A percentile compares a stretch with the other conserved stretches of the same genome.
Conservation (phyloP, 2,113 vertebrate genomes). For the Centrocercus urophasianus region DNA sequence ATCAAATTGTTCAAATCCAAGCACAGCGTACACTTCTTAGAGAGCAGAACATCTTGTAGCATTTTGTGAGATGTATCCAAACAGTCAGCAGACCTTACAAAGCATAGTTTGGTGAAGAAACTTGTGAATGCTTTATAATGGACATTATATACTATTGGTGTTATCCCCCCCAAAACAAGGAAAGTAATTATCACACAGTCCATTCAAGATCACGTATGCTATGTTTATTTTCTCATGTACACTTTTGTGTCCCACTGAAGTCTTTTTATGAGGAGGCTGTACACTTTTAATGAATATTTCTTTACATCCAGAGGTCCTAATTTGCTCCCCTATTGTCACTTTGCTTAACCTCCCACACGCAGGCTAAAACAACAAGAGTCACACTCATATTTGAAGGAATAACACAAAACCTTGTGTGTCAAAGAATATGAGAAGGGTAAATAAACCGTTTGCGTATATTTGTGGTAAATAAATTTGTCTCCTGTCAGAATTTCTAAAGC, state of each 20-base stretch:
- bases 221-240: neutral
- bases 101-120: neutral
- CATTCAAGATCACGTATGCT: neutral
- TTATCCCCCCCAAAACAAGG: slow-evolving; percentile 4
- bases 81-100: neutral
- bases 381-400: neutral
- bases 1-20: neutral
- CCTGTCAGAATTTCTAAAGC: neutral
- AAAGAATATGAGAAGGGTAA: slow-evolving; percentile 3
- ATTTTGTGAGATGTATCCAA: neutral
- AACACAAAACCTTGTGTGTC: neutral
- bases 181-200: neutral
- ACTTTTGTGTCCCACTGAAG: neutral
- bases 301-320: neutral
- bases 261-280: neutral
- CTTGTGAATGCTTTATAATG: neutral
- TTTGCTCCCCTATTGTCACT: slow-evolving; percentile 8
- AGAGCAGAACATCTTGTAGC: neutral
- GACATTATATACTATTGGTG: neutral
- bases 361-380: neutral
- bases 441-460: neutral
- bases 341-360: slow-evolving; percentile 11
- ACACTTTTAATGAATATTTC: neutral
- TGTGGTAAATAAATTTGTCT: slow-evolving; percentile 20
- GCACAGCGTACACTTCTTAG: neutral